phyloP scores from a whole-genome alignment of 2,797 vertebrate genomes.

The Chelon auratus region DNA sequence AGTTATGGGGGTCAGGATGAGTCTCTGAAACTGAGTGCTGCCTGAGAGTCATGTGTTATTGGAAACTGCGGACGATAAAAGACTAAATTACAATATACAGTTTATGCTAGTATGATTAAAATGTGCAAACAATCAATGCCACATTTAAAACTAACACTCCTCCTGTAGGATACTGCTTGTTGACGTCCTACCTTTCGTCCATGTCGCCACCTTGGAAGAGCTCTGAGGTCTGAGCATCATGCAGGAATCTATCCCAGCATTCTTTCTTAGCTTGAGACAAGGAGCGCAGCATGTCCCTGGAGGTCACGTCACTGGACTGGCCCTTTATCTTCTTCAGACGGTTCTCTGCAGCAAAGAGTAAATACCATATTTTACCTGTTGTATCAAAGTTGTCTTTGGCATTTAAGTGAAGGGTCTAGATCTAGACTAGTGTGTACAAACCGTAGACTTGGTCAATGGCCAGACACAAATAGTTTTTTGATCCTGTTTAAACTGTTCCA shows the following conservation, averaged over 20 bases:
- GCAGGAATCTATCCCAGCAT: slow-evolving; percentile 97
- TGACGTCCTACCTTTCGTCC: slow-evolving; percentile 89
- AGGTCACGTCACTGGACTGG: slow-evolving; percentile 92
- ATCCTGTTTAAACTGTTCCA: no score
- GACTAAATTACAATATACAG: no score
- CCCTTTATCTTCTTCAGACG: slow-evolving; percentile 94
- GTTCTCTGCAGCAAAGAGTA: slow-evolving; percentile 85
- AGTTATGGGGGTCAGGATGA: slow-evolving; percentile 31
- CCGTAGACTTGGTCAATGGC: no score
- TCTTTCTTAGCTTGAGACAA: slow-evolving; percentile 97
- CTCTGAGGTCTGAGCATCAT: slow-evolving; percentile 92
- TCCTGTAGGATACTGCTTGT: background rate
- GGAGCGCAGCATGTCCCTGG: slow-evolving; percentile 94
- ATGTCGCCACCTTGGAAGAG: slow-evolving; percentile 89
- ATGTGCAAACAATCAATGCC: background rate
- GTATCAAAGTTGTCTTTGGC: background rate
- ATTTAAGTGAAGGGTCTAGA: background rate
- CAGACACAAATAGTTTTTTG: no score
- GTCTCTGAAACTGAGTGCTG: background rate
- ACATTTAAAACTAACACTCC: background rate
- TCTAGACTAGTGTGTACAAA: background rate
- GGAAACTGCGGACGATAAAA: background rate
- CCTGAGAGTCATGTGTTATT: background rate
- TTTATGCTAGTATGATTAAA: background rate
- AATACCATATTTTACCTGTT: background rate